A percentile compares a stretch with the other conserved stretches of the same genome.
Evolutionary conservation across 1,140 invertebrate species (phyloP).

Genomic region (Sarcophaga bullata): DNA sequence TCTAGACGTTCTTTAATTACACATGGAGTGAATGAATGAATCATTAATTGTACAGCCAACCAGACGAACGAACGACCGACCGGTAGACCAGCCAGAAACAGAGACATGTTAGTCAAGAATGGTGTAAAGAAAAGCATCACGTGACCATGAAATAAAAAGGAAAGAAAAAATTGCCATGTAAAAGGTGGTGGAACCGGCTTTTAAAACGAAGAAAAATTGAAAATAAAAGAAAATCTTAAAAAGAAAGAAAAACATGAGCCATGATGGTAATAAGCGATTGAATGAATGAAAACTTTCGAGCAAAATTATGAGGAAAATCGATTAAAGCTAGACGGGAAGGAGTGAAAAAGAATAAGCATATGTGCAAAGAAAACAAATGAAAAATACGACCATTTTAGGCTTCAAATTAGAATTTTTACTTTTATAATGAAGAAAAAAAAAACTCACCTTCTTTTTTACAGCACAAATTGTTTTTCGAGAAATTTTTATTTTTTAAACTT

Average conservation of each 20-base stretch:
- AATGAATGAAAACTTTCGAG: no score
- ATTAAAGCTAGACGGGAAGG: not conserved
- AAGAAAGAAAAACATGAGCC: not conserved
- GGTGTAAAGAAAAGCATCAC: not conserved
- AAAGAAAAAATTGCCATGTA: not conserved
- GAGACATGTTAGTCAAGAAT: not conserved
- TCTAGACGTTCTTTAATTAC: no score
- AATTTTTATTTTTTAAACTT: not conserved
- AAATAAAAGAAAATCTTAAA: not conserved
- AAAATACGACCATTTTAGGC: not conserved
- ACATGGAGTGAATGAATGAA: no score
- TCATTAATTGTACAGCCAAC: not conserved
- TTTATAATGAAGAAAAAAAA: no score
- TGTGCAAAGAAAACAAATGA: not conserved
- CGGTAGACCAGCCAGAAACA: not conserved
- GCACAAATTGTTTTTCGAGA: not conserved
- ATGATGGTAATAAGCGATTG: not conserved
- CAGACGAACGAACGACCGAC: not conserved
- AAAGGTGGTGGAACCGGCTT: not conserved
- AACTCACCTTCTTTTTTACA: slow-evolving; percentile 21
- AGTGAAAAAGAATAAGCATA: not conserved
- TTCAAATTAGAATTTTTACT: no score
- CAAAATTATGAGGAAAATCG: slow-evolving; percentile 4
- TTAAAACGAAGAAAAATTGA: not conserved
- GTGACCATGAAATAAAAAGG: slow-evolving; percentile 17